Evolutionary conservation across 2,888 invertebrate genomes (phyloP).

Genomic region (Cerastis leucographa): DNA sequence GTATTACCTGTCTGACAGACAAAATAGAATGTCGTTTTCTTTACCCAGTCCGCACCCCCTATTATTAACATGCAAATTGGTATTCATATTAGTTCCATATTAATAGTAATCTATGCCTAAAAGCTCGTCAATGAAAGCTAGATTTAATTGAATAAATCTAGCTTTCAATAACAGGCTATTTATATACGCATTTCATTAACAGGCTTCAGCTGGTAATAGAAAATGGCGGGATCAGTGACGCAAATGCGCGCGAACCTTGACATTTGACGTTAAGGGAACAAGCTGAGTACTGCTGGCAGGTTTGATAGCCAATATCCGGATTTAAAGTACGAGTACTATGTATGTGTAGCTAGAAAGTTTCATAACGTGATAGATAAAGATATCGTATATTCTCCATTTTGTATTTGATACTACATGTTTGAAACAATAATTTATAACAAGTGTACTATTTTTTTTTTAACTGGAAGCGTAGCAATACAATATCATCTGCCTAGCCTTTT

Average conservation of each 20-base stretch:
- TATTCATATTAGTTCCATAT: background rate
- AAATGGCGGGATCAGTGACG: slow-evolving; percentile 63
- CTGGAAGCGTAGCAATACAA: no score
- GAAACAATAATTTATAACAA: no score
- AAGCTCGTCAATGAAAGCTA: background rate
- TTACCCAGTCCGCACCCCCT: no score
- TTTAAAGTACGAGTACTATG: slow-evolving; percentile 17
- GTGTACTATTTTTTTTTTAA: no score
- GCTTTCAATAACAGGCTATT: no score
- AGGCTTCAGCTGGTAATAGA: slow-evolving; percentile 54
- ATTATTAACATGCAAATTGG: background rate
- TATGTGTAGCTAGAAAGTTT: background rate
- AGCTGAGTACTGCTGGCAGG: slow-evolving; percentile 28
- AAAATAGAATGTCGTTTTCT: no score
- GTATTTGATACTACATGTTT: background rate
- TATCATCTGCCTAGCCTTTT: no score
- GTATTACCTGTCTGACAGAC: no score
- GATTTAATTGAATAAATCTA: slow-evolving; percentile 21
- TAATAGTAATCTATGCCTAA: background rate
- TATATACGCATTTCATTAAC: slow-evolving; percentile 48
- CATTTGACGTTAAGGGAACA: slow-evolving; percentile 62
- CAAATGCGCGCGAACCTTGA: slow-evolving; percentile 68
- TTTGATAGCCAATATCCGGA: slow-evolving; percentile 35
- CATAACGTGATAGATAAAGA: background rate
- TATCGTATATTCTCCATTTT: background rate